A percentile compares a stretch with the other conserved stretches of the same genome.
phyloP scores from a whole-genome alignment of 2,113 vertebrate genomes.

The Microtus richardsoni region DNA sequence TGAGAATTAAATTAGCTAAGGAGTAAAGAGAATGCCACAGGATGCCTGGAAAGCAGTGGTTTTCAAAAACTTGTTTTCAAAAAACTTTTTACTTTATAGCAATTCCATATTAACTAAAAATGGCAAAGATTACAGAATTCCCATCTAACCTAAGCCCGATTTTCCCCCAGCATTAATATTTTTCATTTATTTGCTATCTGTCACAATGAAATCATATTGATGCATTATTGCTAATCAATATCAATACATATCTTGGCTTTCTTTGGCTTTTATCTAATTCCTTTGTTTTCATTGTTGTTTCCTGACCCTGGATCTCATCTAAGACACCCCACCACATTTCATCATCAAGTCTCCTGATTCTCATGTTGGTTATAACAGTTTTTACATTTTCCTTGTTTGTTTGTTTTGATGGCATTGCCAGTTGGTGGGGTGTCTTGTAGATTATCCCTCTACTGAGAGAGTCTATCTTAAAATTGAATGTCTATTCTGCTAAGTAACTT shows the following conservation, averaged over 20 bases:
- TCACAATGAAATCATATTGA: not conserved
- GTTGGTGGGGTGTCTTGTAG: not conserved
- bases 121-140: not conserved
- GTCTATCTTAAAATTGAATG: not conserved
- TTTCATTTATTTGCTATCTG: not conserved
- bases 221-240: not conserved
- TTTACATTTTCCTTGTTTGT: not conserved
- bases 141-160: not conserved
- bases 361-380: not conserved
- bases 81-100: slow-evolving; percentile 27
- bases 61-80: not conserved
- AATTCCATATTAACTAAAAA: slow-evolving; percentile 20
- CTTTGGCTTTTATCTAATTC: not conserved
- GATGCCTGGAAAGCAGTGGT: not conserved
- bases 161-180: not conserved
- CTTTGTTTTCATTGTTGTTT: not conserved
- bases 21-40: not conserved
- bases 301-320: not conserved
- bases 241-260: not conserved
- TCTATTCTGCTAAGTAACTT: not conserved
- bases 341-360: not conserved
- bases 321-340: too few relatives aligned
- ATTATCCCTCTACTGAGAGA: not conserved
- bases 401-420: not conserved
- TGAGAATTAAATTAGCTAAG: slow-evolving; percentile 49